Evolutionary conservation across 2,113 vertebrate genomes (phyloP), one percentile per base, ranked within the genome.

Genomic region (Jacana jacana): DNA sequence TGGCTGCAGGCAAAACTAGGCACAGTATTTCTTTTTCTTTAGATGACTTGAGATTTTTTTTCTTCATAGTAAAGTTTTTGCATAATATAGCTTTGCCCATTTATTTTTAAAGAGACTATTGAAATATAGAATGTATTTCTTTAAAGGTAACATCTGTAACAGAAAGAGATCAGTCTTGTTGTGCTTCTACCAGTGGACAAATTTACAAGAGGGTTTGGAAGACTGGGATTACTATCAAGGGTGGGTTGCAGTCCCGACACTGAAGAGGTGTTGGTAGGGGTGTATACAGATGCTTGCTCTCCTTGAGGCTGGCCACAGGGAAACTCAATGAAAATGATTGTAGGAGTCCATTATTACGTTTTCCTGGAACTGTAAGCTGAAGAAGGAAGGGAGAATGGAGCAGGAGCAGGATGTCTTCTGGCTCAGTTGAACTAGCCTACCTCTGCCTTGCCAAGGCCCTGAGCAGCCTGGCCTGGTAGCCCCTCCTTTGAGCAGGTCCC

Each of bases 281-380:
- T 72, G 22, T 58, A 6, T 25, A 9, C 17, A 44, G 27, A 31
- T 0, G 0, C 13, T 89, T 61, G 30, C 15, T 68, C 2, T 60
- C 48, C 76, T 86, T 72, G 6, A 20, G 28, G 23, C 20, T n/a
- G 54, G 3, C 35, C 22, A 75, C 35, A 33, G 42, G 7, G 6
- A 84, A 73, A 73, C 85, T 79, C 69, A 35, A 3, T 60, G 39
- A 88, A 85, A 57, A 86, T 22, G 9, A 51, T 35, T 42, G 39
- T 15, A 27, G 8, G 44, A 60, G 55, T 82, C 54, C 37, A 6
- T 69, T 48, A 27, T 23, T 88, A 51, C 4, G 6, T 90, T 92
- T 75, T 90, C 33, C 4, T 15, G 25, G 23, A 86, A 24, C 27
- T 17, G 16, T 76, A 33, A 61, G 42, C 35, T 76, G 55, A 64